Evolutionary conservation across 2,888 invertebrate genomes (phyloP).

Genomic region (Lomographa bimaculata): DNA sequence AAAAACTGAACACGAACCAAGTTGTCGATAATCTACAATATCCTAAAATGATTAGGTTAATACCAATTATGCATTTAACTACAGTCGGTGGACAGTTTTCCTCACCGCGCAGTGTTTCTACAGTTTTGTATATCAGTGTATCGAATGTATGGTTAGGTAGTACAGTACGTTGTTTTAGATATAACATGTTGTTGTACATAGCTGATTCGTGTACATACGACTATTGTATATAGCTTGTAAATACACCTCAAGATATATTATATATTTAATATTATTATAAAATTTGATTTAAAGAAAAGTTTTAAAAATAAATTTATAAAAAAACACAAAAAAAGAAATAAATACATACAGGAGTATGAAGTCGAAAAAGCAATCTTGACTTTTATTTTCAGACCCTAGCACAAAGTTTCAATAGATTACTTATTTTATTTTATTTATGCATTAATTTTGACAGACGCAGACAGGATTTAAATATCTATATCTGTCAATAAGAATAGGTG

Average conservation of each 20-base stretch:
- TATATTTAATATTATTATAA: slow-evolving; percentile 78
- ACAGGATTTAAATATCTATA: too few relatives aligned
- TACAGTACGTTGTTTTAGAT: slow-evolving; percentile 32
- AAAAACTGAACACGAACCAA: slow-evolving; percentile 10
- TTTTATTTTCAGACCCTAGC: slow-evolving; percentile 54
- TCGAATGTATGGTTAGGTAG: slow-evolving; percentile 40
- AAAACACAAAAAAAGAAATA: slow-evolving; percentile 74
- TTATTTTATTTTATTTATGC: too few relatives aligned
- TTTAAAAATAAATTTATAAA: slow-evolving; percentile 73
- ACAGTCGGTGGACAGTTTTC: slow-evolving; percentile 30
- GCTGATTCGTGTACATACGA: slow-evolving; percentile 60
- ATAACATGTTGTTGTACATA: slow-evolving; percentile 33
- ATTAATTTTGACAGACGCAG: too few relatives aligned
- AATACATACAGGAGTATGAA: slow-evolving; percentile 81
- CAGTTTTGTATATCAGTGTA: slow-evolving; percentile 48
- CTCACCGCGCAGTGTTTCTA: slow-evolving; percentile 26
- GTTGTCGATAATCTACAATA: too few relatives aligned
- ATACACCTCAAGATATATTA: slow-evolving; percentile 71
- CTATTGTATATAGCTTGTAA: slow-evolving; percentile 75
- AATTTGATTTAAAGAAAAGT: slow-evolving; percentile 75
- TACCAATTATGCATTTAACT: slow-evolving; percentile 33
- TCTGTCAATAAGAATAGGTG: too few relatives aligned
- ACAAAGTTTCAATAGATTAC: too few relatives aligned
- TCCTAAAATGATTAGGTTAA: too few relatives aligned
- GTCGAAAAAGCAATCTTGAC: slow-evolving; percentile 66